Evolutionary conservation across 2,113 vertebrate species (phyloP).

Genomic region (Charadrius vociferus): DNA sequence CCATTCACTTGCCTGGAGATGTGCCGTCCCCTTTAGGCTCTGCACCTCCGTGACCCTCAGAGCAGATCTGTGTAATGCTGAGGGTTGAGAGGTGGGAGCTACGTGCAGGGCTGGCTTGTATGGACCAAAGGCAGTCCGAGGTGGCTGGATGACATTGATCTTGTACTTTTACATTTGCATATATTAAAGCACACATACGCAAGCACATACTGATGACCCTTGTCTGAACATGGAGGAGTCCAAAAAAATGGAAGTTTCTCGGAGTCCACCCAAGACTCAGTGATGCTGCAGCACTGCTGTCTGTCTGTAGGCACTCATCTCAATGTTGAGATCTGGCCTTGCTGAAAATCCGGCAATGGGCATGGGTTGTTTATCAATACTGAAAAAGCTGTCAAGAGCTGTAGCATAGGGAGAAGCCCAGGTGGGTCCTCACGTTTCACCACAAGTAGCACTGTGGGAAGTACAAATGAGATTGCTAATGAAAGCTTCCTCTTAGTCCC

Average conservation of each 20-base stretch:
- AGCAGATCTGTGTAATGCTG: background rate
- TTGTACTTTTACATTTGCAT: background rate
- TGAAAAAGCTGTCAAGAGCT: background rate
- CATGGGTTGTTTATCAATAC: background rate
- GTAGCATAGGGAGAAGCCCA: background rate
- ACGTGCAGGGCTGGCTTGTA: background rate
- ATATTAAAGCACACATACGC: background rate
- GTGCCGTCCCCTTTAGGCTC: background rate
- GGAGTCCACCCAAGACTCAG: background rate
- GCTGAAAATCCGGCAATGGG: background rate
- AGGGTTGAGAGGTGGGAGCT: background rate
- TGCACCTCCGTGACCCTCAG: background rate
- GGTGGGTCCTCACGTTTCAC: background rate
- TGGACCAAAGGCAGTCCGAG: background rate
- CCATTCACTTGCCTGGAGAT: background rate
- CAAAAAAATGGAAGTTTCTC: too few species aligned
- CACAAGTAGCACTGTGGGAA: background rate
- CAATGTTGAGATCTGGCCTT: background rate
- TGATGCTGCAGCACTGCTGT: background rate
- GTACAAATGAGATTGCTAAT: background rate
- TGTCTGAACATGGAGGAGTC: background rate
- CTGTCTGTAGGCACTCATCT: background rate
- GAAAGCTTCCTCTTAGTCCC: background rate
- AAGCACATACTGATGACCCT: background rate
- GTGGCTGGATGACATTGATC: background rate